Evolutionary conservation across 2,113 vertebrate genomes (phyloP).

Genomic region (Synchiropus splendidus): DNA sequence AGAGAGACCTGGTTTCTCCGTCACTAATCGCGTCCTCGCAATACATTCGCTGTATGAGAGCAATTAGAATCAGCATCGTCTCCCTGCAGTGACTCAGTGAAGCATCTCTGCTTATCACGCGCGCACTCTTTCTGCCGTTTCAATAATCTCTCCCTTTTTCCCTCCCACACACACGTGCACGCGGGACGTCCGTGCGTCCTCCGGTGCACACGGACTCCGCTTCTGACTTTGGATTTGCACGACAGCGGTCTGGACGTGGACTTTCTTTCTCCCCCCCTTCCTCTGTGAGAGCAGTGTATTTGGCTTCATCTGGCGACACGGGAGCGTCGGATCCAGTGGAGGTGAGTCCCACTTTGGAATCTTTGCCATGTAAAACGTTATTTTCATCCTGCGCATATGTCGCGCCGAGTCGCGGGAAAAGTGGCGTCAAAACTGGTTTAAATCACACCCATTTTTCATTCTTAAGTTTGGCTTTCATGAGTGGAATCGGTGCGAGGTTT

Average conservation of each 20-base stretch:
- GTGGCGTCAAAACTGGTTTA: no score
- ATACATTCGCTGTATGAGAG: constrained; percentile 48
- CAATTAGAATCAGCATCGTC: constrained; percentile 56
- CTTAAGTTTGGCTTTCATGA: no score
- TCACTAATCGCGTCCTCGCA: constrained; percentile 66
- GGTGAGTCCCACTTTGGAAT: no score
- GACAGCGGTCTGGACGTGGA: constrained; percentile 27
- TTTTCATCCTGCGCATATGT: no score
- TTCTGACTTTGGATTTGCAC: constrained; percentile 40
- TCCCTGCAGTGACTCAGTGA: constrained; percentile 57
- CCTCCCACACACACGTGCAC: neutral
- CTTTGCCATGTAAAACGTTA: no score
- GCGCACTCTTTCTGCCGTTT: constrained; percentile 23
- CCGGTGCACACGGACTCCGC: constrained; percentile 53
- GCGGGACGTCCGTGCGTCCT: constrained; percentile 26
- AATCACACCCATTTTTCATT: no score
- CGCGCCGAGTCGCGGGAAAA: no score
- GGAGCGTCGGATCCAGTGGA: no score
- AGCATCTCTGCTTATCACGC: constrained; percentile 55
- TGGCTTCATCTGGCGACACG: no score
- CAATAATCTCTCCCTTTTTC: neutral
- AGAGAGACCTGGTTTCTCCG: constrained; percentile 65
- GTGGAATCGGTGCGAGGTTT: no score
- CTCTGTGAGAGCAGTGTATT: no score
- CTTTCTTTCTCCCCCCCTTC: constrained; percentile 3